Evolutionary conservation across 2,888 invertebrate species (phyloP).

Genomic region (Drosophila merina): DNA sequence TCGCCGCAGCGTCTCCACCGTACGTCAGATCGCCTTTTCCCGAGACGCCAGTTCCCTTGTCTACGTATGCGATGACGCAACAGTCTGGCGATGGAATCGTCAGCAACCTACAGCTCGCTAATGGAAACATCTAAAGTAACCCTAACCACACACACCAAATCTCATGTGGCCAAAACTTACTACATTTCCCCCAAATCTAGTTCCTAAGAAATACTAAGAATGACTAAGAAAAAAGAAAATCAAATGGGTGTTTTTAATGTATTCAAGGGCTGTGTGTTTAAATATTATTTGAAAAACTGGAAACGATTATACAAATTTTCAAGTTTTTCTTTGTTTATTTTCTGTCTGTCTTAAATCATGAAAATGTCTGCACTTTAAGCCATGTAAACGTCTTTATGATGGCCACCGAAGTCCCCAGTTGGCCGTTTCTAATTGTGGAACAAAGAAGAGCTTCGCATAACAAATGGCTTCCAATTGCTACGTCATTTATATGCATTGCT

Average conservation of each 20-base stretch:
- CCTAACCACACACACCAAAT: slow-evolving; percentile 58
- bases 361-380: slow-evolving; percentile 29
- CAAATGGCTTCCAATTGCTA: slow-evolving; percentile 58
- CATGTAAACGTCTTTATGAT: slow-evolving; percentile 18
- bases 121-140: background rate
- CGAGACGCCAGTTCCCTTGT: slow-evolving; percentile 93
- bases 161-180: slow-evolving; percentile 71
- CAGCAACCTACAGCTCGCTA: slow-evolving; percentile 54
- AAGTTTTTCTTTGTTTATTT: background rate
- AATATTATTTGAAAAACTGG: too few relatives aligned
- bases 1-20: slow-evolving; percentile 93
- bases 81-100: slow-evolving; percentile 97
- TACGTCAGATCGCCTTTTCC: slow-evolving; percentile 96
- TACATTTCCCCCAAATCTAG: slow-evolving; percentile 7
- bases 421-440: slow-evolving; percentile 51
- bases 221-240: background rate
- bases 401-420: slow-evolving; percentile 20
- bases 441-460: slow-evolving; percentile 45
- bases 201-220: background rate
- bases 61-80: slow-evolving; percentile 98
- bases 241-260: background rate
- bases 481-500: slow-evolving; percentile 70
- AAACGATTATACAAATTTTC: too few relatives aligned
- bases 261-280: background rate
- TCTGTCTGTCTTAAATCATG: slow-evolving; percentile 7